Percentiles rank a stretch among this genome's conserved stretches.
phyloP scores from a whole-genome alignment of 2,797 vertebrate genomes.

The Chrysocyon brachyurus region DNA sequence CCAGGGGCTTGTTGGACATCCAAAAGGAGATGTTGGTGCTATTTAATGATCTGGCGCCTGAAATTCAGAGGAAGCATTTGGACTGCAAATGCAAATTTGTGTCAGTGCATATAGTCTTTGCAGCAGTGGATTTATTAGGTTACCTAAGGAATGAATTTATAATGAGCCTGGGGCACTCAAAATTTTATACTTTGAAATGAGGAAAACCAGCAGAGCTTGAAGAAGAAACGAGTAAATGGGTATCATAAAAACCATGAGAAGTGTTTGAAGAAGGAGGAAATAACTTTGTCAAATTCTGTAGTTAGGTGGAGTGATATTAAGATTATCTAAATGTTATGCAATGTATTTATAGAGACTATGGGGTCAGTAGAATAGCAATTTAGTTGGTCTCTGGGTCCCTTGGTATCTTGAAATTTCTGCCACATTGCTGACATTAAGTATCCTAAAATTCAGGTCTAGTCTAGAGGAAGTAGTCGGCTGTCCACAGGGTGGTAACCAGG shows the following conservation, averaged over 20 bases:
- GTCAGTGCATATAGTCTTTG: background rate
- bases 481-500: background rate
- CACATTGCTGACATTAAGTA: background rate
- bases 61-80: background rate
- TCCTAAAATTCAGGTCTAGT: background rate
- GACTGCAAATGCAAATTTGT: background rate
- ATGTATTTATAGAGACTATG: background rate
- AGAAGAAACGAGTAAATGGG: background rate
- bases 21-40: background rate
- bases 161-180: background rate
- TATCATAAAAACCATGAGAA: background rate
- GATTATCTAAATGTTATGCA: background rate
- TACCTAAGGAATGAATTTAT: background rate
- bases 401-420: background rate
- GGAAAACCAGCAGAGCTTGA: constrained; percentile 38
- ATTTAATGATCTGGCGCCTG: background rate
- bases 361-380: background rate
- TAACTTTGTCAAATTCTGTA: constrained; percentile 6
- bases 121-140: background rate
- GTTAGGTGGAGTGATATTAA: background rate
- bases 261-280: constrained; percentile 30
- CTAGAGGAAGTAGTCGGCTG: background rate
- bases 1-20: background rate
- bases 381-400: background rate
- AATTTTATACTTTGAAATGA: constrained; percentile 40